Conservation (phyloP, 2,113 vertebrate species). For the Suricata suricatta region DNA sequence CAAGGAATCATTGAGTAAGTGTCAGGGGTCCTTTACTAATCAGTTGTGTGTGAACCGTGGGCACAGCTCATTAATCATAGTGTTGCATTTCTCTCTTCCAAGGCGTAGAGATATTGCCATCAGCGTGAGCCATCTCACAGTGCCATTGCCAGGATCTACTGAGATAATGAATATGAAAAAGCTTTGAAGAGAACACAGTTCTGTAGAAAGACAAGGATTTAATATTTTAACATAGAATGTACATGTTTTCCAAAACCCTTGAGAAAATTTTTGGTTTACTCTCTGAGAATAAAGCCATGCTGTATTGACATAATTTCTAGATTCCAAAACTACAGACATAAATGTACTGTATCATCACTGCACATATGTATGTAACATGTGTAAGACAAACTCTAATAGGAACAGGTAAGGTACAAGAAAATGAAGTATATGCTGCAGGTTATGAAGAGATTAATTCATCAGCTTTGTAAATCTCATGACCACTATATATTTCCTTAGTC, state of each 20-base stretch:
- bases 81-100: neutral
- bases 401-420: neutral
- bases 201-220: neutral
- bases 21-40: neutral
- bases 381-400: neutral
- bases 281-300: neutral
- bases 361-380: neutral
- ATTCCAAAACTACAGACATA: neutral
- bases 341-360: neutral
- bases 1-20: neutral
- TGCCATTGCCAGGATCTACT: neutral
- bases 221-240: neutral
- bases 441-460: neutral
- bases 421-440: neutral
- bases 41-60: neutral
- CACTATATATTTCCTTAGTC: neutral
- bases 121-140: neutral
- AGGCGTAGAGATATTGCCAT: neutral
- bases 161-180: neutral
- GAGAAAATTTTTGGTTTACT: neutral
- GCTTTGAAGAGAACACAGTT: neutral
- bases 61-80: conserved; percentile 2
- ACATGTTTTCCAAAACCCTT: neutral
- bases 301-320: neutral
- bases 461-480: neutral